A percentile compares a stretch with the other conserved stretches of the same genome.
Evolutionary conservation across 2,797 vertebrate species (phyloP).

Genomic region (Xenopus petersii): DNA sequence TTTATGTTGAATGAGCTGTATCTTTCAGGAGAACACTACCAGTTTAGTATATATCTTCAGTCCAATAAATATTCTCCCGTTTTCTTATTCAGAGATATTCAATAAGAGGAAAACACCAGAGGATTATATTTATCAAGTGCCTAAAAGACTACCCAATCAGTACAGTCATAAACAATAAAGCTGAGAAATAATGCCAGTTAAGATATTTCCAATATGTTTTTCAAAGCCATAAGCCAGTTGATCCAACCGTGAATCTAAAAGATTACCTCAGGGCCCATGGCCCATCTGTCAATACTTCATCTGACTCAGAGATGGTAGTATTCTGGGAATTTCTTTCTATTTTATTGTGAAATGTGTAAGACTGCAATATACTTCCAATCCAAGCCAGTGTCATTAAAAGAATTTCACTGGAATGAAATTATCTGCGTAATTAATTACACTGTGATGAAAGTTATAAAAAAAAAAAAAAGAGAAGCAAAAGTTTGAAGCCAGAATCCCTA

Average conservation of each 20-base stretch:
- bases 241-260: background rate
- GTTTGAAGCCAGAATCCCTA: background rate
- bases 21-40: too few relatives aligned
- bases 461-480: background rate
- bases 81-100: too few relatives aligned
- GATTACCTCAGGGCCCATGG: background rate
- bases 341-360: background rate
- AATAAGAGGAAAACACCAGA: too few relatives aligned
- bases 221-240: constrained; percentile 31
- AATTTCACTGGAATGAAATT: too few relatives aligned
- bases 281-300: background rate
- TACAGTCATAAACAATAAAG: background rate
- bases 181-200: background rate
- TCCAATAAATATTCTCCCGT: too few relatives aligned
- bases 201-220: constrained; percentile 27
- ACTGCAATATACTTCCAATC: too few relatives aligned
- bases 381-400: too few relatives aligned
- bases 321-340: background rate
- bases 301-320: background rate
- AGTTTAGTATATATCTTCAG: too few relatives aligned
- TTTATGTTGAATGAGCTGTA: too few relatives aligned
- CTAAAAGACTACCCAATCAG: too few relatives aligned
- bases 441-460: background rate
- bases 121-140: too few relatives aligned
- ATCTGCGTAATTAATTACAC: too few relatives aligned